A percentile compares a stretch with the other conserved stretches of the same genome.
These are phyloP conservation scores for Acanthococcus lagerstroemiae DNA, from an alignment of 2,888 invertebrate genomes.

Conservation along the genomic window DNA sequence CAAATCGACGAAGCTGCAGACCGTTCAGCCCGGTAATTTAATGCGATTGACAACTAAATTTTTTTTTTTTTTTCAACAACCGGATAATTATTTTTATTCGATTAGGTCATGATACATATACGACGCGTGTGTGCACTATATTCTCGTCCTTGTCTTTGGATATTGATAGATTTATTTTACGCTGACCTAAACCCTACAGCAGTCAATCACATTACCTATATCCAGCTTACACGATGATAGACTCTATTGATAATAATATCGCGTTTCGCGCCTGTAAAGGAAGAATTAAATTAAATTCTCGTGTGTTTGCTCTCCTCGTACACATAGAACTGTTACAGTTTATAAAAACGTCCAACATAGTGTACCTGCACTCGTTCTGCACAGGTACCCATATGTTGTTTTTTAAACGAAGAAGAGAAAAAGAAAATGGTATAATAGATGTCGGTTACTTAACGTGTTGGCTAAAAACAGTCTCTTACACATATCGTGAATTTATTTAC, in stretches of 20 bases:
- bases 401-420: too few relatives aligned
- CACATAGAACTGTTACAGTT: too few relatives aligned
- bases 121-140: not conserved
- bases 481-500: too few relatives aligned
- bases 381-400: too few relatives aligned
- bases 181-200: slow-evolving; percentile 1
- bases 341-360: too few relatives aligned
- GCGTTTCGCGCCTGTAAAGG: not conserved
- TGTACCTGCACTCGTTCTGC: too few relatives aligned
- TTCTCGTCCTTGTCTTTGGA: not conserved
- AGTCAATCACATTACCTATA: not conserved
- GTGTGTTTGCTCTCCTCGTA: too few relatives aligned
- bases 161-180: not conserved
- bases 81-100: not conserved
- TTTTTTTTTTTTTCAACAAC: not conserved
- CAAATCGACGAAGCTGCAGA: too few relatives aligned
- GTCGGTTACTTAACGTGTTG: too few relatives aligned
- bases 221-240: not conserved
- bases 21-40: too few relatives aligned
- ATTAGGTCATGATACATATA: not conserved
- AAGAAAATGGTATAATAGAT: too few relatives aligned
- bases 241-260: not conserved
- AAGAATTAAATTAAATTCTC: not conserved
- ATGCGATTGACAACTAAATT: not conserved
- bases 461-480: too few relatives aligned